Evolutionary conservation across 2,797 vertebrate species (phyloP), one percentile per base, ranked within the genome.

Genomic region (Muraenolepis orangiensis): DNA sequence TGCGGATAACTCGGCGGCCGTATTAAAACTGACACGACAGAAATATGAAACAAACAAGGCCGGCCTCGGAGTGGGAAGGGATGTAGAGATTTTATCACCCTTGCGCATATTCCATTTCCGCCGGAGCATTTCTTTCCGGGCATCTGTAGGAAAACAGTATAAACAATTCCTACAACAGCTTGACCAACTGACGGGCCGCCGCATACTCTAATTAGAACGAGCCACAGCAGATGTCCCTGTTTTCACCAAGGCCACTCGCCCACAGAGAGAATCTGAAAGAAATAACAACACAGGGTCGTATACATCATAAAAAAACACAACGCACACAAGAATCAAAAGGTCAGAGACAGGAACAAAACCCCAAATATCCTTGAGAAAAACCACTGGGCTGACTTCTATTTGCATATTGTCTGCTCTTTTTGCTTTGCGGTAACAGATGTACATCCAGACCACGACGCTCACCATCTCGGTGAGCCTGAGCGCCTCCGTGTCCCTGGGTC

Each of bases 401-500:
- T 71, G 12, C 66, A 69, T 74, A 34, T n/a, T 85, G 69, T 80
- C 78, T 81, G 5, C 61, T 40, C 34, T 75, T 70, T 77, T 82
- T 42, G 10, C 12, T 2, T 40, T 14, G 12, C 40, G 11, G 7
- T 20, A 6, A 69, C 94, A 99, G 98, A 94, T 99, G 94, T 98
- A 98, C 91, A 99, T 99, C 91, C 97, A 99, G 89, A 99, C 97
- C 13, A 99, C 96, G 68, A 98, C 97, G 10, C 93, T 99, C 91
- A 99, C 98, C 80, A 97, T 99, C 90, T 99, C 97, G 0, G 96
- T 99, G 89, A 99, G 97, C 91, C 95, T 99, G 91, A 99, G 98
- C 80, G 98, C 98, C 77, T 99, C 97, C 0, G 98, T 99, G 85
- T 98, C 97, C 78, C 95, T 99, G 80, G 98, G 98, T 80, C 93